Percentiles rank a stretch among this genome's conserved stretches.
phyloP scores from a whole-genome alignment of 2,797 vertebrate genomes.

The Eutrigla gurnardus region DNA sequence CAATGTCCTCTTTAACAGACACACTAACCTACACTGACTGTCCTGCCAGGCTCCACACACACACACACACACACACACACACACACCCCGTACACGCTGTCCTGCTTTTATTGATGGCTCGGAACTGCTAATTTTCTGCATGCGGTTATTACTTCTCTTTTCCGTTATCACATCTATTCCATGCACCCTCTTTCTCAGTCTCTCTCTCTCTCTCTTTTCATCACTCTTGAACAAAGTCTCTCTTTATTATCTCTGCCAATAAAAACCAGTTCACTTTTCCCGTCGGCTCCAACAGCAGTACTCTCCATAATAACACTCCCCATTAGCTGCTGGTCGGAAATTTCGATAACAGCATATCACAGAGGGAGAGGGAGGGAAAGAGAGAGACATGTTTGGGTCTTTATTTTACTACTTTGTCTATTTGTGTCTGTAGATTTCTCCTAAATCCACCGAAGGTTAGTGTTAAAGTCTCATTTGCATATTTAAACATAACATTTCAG shows the following conservation, averaged over 20 bases:
- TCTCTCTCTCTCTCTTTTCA: neutral
- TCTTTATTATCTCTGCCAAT: constrained; percentile 23
- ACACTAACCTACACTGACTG: neutral
- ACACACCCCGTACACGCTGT: constrained; percentile 1
- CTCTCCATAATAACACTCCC: constrained; percentile 40
- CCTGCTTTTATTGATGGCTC: constrained; percentile 53
- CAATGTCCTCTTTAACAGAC: neutral
- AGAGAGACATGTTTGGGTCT: neutral
- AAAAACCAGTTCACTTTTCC: constrained; percentile 49
- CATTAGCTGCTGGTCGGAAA: constrained; percentile 18
- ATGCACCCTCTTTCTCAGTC: neutral
- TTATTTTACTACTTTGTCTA: neutral
- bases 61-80: constrained; percentile 11
- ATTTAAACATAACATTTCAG: neutral
- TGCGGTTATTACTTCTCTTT: constrained; percentile 36
- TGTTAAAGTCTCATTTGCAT: neutral
- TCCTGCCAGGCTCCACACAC: neutral
- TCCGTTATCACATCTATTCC: neutral
- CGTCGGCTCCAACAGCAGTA: constrained; percentile 21
- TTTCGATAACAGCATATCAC: neutral
- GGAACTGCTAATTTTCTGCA: constrained; percentile 68
- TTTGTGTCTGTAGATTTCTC: neutral
- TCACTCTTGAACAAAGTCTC: constrained; percentile 24
- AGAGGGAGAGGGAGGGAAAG: neutral
- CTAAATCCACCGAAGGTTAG: neutral